Evolutionary conservation across 2,797 vertebrate genomes (phyloP), one percentile per base, ranked within the genome.

Genomic region (Mus minutoides): DNA sequence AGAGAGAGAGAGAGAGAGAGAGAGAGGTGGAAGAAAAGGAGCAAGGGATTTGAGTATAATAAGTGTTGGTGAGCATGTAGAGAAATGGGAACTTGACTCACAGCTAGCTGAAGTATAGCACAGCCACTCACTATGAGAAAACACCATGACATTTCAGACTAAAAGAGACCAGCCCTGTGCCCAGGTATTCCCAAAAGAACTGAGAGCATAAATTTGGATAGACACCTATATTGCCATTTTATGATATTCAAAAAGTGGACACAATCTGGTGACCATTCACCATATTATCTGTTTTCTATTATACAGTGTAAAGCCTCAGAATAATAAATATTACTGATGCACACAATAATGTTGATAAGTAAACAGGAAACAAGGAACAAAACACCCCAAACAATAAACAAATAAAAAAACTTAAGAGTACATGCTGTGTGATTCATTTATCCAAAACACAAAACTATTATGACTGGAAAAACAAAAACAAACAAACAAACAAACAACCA

Each of bases 181-280:
- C 69, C 54, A 54, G 40, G 64, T 77, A 58, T 90, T 88, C n/a
- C 22, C 75, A 13, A 67, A 31, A 93, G 34, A 95, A 93, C 19
- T 34, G 26, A 87, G 86, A 95, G 34, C 26, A 87, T 77, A 46
- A 88, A 43, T 43, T 49, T 62, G 21, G 58, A 73, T 67, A 60
- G 86, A 90, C 58, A 80, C 46, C 69, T 90, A 16, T 14, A 85
- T 37, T 69, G 22, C 37, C 84, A 82, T 93, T 87, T 90, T 46
- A 60, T 67, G 82, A 86, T 49, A 90, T 29, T 24, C 31, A 0
- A 1, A 75, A 88, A 52, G 13, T 85, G 31, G 19, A 75, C 93
- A 56, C 19, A 24, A 46, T 46, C 43, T 88, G 77, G 67, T 87
- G 40, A 14, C n/a, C 26, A 49, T 77, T 52, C 78, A 73, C 19